Evolutionary conservation across 2,113 vertebrate genomes (phyloP), one percentile per base, ranked within the genome.

Genomic region (Cyprinodon tularosa): DNA sequence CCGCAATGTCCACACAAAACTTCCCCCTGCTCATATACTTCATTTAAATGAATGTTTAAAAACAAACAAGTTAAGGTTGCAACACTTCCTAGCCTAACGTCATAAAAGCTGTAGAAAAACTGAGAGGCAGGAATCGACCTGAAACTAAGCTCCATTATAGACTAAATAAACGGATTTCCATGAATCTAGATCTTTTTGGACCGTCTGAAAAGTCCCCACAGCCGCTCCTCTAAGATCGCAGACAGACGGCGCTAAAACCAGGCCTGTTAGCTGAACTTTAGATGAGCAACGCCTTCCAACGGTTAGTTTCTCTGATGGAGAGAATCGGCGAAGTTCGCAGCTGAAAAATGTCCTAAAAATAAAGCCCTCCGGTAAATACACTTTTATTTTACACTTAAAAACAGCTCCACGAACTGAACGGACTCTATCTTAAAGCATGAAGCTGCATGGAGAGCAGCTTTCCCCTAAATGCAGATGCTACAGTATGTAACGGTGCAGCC

Each of bases 211-310:
- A 3, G 50, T 57, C n/a, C 50, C n/a, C 7, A 3, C 50, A 20
- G 50, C n/a, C 50, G 6, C 48, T 14, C 4, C 48, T 17, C 48
- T 15, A 2, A 5, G 3, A 6, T 57, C 50, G 6, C 2, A 4
- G 8, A 57, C 50, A 57, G 9, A 53, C 50, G 7, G 15, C 50
- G 48, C 50, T 57, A 57, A 57, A 57, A 57, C 11, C 15, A 78
- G 83, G 83, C 84, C 81, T 79, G 80, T 69, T 70, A 63, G 83
- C 79, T 65, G 13, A 71, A 88, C 80, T 70, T 78, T 85, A 29
- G 62, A 78, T 22, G 62, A 13, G 73, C 7, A 15, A 8, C 47
- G 17, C 7, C 14, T 57, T 20, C 50, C 50, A 57, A 5, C 17
- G 50, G 50, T 57, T 57, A 20, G 9, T 15, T 40, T 57, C 4